Evolutionary conservation across 2,888 invertebrate genomes (phyloP).

Genomic region (Aleiodes leptofemur): DNA sequence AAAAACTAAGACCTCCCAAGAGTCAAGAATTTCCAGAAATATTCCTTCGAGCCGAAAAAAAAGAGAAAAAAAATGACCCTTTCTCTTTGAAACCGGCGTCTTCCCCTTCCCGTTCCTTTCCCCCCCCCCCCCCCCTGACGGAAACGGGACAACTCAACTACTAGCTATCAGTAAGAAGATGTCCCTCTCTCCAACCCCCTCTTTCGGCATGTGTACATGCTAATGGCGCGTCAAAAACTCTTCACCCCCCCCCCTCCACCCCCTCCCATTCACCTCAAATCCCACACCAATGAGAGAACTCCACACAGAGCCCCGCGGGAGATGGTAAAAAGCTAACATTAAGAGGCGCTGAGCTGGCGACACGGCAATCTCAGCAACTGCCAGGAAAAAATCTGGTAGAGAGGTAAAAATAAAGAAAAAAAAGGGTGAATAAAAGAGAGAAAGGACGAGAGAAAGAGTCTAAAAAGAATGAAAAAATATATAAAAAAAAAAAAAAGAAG

Average conservation of each 20-base stretch:
- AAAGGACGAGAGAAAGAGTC: slow-evolving; percentile 25
- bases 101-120: not conserved
- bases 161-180: not conserved
- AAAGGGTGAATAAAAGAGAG: slow-evolving; percentile 9
- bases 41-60: too few species aligned
- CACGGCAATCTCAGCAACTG: slow-evolving; percentile 69
- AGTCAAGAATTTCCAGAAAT: not conserved
- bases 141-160: not conserved
- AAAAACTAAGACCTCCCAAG: not conserved
- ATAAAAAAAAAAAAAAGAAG: slow-evolving; percentile 16
- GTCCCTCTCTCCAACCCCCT: not conserved
- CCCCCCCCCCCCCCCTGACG: not conserved
- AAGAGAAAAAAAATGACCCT: too few species aligned
- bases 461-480: not conserved
- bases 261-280: slow-evolving; percentile 1
- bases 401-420: slow-evolving; percentile 6
- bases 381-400: slow-evolving; percentile 51
- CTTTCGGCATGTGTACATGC: slow-evolving; percentile 27
- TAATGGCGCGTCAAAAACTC: slow-evolving; percentile 37
- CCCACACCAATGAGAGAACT: slow-evolving; percentile 23
- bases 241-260: not conserved
- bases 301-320: slow-evolving; percentile 27
- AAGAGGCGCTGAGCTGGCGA: slow-evolving; percentile 71
- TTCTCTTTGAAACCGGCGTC: too few species aligned
- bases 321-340: slow-evolving; percentile 66